Evolutionary conservation across 1,140 invertebrate species (phyloP).

Genomic region (Plodia interpunctella): DNA sequence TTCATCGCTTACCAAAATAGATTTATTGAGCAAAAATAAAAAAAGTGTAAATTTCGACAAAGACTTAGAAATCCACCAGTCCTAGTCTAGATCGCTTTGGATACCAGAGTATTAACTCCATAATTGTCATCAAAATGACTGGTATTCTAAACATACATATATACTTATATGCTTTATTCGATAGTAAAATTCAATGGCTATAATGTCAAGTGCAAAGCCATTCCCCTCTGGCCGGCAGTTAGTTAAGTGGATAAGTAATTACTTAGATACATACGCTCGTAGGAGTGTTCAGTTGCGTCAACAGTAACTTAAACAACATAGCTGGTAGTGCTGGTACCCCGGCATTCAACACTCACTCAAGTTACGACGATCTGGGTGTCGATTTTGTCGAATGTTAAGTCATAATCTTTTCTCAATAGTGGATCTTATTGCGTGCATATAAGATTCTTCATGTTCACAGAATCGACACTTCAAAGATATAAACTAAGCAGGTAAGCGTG

Average conservation of each 20-base stretch:
- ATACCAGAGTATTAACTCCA: too few relatives aligned
- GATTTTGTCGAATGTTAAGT: neutral
- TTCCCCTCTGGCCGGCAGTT: neutral
- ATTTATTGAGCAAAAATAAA: too few relatives aligned
- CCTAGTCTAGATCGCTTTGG: too few relatives aligned
- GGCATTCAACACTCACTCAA: neutral
- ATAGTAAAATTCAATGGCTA: neutral
- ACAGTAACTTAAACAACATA: slow-evolving; percentile 8
- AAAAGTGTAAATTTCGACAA: too few relatives aligned
- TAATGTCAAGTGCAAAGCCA: neutral
- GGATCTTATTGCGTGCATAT: neutral
- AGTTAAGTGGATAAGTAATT: slow-evolving; percentile 10
- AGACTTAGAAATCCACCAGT: too few relatives aligned
- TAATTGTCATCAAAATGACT: too few relatives aligned
- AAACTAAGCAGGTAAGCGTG: too few relatives aligned
- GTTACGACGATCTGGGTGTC: neutral
- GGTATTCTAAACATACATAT: neutral
- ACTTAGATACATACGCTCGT: slow-evolving; percentile 4
- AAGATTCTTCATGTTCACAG: too few relatives aligned
- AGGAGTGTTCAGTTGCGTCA: slow-evolving; percentile 10
- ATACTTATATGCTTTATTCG: neutral
- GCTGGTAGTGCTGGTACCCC: neutral
- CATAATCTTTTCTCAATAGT: too few relatives aligned
- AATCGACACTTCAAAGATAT: too few relatives aligned
- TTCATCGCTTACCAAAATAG: too few relatives aligned